Evolutionary conservation across 2,888 invertebrate genomes (phyloP), one percentile per base, ranked within the genome.

Genomic region (Elegia similella): DNA sequence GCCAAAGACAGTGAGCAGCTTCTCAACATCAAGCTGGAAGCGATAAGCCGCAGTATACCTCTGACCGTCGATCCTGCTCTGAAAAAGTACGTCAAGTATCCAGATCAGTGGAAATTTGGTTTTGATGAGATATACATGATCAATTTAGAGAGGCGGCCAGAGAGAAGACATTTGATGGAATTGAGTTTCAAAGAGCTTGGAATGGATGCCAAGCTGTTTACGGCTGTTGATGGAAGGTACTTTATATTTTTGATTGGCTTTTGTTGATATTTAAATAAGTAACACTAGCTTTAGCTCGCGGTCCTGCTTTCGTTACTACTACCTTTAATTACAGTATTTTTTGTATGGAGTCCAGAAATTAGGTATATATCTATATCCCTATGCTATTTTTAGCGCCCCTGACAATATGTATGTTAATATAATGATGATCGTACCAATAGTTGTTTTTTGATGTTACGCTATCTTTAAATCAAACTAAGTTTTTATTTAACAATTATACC

Each of bases 161-260:
- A 98, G 72, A 92, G 98, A 59, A 88, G 96, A 44, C 72, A 80
- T 6, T 92, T 97, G 67, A 99, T 99, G 99, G 82, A 94, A 57
- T 76, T 90, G 42, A 94, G 95, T 60, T 96, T 99, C 67, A 92
- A 95, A 47, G 95, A 96, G 69, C 86, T 99, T 0, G 98, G 98
- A 0, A 89, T 99, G 68, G 92, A 95, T n/a, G 95, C 93, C 0
- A 94, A 94, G 55, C 78, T 93, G 56, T 84, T 97, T n/a, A 93
- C 95, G 60, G 99, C 98, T 2, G 94, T 98, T 6, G 99, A 99
- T 91, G 99, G 98, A 70, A 95, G 94, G 96, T 96, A 87, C 62
- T 46, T 23, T 6, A 15, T 17, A 17, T 38, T 52, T 12, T 42
- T 13, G n/a, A 13, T 17, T 34, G 47, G 46, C 5, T 38, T 12